These are phyloP conservation scores for Tetanocera ferruginea DNA, from an alignment of 2,888 invertebrate genomes.

Conservation along the genomic window DNA sequence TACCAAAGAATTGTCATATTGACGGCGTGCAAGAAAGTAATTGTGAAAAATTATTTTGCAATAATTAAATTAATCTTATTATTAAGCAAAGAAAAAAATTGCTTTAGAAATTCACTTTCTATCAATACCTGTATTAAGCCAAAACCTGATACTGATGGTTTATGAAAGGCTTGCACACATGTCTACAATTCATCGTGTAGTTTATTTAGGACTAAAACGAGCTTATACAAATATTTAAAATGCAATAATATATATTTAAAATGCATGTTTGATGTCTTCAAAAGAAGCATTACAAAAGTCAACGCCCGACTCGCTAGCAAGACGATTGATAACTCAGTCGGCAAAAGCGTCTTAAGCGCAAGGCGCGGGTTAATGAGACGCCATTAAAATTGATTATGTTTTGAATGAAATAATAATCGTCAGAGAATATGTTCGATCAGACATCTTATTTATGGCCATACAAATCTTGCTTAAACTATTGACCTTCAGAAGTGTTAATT, in stretches of 20 bases:
- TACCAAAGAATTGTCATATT: no score
- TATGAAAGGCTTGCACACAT: no score
- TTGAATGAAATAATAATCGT: constrained; percentile 13
- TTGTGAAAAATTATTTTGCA: no score
- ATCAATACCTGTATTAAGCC: no score
- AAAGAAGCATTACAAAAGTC: background rate
- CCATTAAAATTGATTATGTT: constrained; percentile 3
- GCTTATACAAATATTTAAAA: no score
- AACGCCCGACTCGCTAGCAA: background rate
- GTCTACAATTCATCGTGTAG: no score
- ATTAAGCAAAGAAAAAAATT: no score
- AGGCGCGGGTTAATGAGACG: background rate
- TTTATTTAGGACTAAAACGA: no score
- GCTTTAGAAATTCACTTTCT: no score
- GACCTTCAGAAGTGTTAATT: background rate
- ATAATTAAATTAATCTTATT: no score
- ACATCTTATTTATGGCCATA: background rate
- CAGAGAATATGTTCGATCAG: background rate
- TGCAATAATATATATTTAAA: background rate
- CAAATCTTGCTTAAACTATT: background rate
- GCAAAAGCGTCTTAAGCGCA: background rate
- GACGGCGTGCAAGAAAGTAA: no score
- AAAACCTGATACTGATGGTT: no score
- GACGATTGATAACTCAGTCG: background rate
- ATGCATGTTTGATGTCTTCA: background rate